Evolutionary conservation across 2,113 vertebrate species (phyloP), one percentile per base, ranked within the genome.

Genomic region (Neodontobutis hainanensis): DNA sequence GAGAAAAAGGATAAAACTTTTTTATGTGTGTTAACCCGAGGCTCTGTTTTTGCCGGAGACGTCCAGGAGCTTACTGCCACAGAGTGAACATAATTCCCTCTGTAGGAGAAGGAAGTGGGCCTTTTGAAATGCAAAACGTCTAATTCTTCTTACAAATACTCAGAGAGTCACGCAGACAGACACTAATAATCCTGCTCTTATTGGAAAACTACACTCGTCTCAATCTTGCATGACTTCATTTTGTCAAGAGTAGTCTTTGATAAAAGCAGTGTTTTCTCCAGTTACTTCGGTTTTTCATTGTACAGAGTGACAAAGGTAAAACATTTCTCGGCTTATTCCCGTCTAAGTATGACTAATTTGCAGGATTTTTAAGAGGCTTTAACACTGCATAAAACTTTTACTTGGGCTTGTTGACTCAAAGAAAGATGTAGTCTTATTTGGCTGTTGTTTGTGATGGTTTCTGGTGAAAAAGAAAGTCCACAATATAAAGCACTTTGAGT

Each of bases 61-160:
- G 49, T 70, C 66, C 40, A 3, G 66, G 62, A 77, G 82, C 77
- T 86, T 79, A 62, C 72, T 71, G 78, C 71, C 57, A 57, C 53
- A 62, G 11, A 68, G 61, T 65, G 53, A 46, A 68, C 72, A 80
- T 74, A 78, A 83, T 82, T 83, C 77, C 65, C 32, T 49, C 40
- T 58, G 70, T 74, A 63, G 52, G 49, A 53, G 58, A 61, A 44
- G 77, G 65, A 66, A 75, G 81, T 50, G 60, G 16, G 14, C 57
- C 65, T 86, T 88, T 86, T 87, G 80, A 90, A 86, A 86, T 88
- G 83, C 83, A 86, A 87, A 87, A 73, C 19, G 60, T 34, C 43
- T 85, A 80, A 88, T 87, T 82, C 82, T 78, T 78, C 73, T 43
- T 46, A 75, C 57, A 88, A 82, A 82, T 62, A 76, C 58, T 52